phyloP scores from a whole-genome alignment of 2,113 vertebrate genomes.

The Pao palembangensis region DNA sequence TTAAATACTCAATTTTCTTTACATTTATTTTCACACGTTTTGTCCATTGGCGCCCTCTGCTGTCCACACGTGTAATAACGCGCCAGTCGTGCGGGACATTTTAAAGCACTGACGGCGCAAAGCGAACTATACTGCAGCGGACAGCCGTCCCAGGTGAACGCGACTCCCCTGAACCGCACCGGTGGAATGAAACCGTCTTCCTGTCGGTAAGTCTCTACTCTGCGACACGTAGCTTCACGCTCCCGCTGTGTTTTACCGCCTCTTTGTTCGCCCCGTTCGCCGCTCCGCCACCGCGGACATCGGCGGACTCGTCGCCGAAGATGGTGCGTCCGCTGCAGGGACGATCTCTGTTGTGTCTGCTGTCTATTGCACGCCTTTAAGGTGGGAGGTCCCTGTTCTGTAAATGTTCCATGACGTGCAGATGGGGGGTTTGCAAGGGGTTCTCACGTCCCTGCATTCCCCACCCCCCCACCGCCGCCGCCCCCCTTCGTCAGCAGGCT shows the following conservation, averaged over 20 bases:
- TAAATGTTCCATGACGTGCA: conserved; percentile 75
- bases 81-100: conserved; percentile 18
- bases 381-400: conserved; percentile 65
- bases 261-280: background rate
- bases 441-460: conserved; percentile 57
- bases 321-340: conserved; percentile 38
- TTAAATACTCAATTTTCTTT: background rate
- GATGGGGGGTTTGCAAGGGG: conserved; percentile 64
- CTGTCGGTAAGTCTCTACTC: conserved; percentile 13
- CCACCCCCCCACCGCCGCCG: conserved; percentile 6
- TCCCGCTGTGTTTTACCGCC: background rate
- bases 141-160: conserved; percentile 16
- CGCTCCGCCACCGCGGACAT: background rate
- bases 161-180: background rate
- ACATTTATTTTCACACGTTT: background rate
- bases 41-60: conserved; percentile 32
- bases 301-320: conserved; percentile 39
- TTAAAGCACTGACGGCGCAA: conserved; percentile 25
- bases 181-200: conserved; percentile 1
- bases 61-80: conserved; percentile 5
- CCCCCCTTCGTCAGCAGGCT: conserved; percentile 33
- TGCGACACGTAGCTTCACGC: background rate
- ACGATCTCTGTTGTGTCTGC: conserved; percentile 58
- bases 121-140: conserved; percentile 23
- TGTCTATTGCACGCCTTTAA: conserved; percentile 61